Conservation (phyloP, 2,797 vertebrate species). For the Chaetophractus vellerosus region DNA sequence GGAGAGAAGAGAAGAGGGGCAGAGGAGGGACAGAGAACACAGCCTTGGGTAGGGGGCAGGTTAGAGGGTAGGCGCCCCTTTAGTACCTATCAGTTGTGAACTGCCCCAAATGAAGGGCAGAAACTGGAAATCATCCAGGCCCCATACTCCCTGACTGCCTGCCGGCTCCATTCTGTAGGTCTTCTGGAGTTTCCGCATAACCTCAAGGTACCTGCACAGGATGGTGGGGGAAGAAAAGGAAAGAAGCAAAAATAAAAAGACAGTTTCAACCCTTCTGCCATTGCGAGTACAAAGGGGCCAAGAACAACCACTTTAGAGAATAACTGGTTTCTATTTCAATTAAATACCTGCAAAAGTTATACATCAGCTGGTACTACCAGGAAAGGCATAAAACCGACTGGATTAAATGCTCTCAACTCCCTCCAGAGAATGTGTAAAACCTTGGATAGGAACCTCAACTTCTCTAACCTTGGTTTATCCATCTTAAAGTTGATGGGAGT, state of each 20-base stretch:
- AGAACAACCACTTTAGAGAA: too few relatives aligned
- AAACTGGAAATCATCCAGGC: constrained; percentile 98
- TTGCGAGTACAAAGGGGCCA: neutral
- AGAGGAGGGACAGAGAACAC: accelerated
- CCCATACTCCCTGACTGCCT: constrained; percentile 99
- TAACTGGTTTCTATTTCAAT: neutral
- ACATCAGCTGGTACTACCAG: neutral
- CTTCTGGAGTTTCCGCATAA: constrained; percentile 98
- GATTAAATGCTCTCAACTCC: neutral
- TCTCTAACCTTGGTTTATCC: neutral
- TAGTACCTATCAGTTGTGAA: constrained; percentile 96
- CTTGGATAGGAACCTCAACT: neutral
- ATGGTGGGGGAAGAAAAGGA: neutral
- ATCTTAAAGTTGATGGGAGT: accelerated
- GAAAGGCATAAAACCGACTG: neutral
- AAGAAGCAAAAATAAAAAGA: neutral
- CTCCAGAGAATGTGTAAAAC: neutral
- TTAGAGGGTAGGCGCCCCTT: accelerated
- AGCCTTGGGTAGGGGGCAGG: too few relatives aligned
- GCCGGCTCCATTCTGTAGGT: constrained; percentile 99
- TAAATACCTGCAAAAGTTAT: accelerated
- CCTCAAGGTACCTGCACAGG: constrained; percentile 93
- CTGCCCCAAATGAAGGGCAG: constrained; percentile 99
- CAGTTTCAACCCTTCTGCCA: neutral
- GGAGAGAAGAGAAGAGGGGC: accelerated